Evolutionary conservation across 2,797 vertebrate genomes (phyloP), one percentile per base, ranked within the genome.

Genomic region (Distichodus sexfasciatus): DNA sequence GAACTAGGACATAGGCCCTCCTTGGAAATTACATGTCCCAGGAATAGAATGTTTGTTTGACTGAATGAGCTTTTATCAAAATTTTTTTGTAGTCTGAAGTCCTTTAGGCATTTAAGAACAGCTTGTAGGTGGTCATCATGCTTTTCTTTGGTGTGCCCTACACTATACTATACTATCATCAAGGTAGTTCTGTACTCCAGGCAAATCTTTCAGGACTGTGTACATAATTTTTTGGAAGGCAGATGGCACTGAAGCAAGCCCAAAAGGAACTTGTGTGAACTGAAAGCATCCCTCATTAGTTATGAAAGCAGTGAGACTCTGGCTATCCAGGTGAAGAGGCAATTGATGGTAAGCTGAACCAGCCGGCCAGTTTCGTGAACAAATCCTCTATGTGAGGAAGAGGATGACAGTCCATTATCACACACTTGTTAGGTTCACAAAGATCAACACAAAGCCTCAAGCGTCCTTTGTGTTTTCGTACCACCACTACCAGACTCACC

Each of bases 401-500:
- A 21, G 54, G 54, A 19, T 57, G 36, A 57, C 54, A 57, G 54
- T 57, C 54, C 54, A 57, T 57, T 19, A 57, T 57, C 28, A 57
- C 54, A 57, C 54, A 35, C 21, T 57, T 57, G 21, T 57, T 57
- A 2, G 54, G 54, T 19, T 57, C 54, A 24, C 8, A 31, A 15
- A 57, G 31, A 31, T 57, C 31, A 35, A 57, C 54, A 33, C n/a
- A n/a, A n/a, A n/a, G n/a, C n/a, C n/a, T n/a, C n/a, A 12, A 57
- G 12, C n/a, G 54, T 21, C 24, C 26, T 31, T 1, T 9, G 7
- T n/a, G 12, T 36, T 57, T 57, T 24, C 4, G 46, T 48, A 21
- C 46, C 19, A 48, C 46, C 46, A 48, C 46, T 5, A 48, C 17
- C 5, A 21, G 46, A 48, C 46, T 48, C 21, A 48, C 17, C 29